Evolutionary conservation across 2,888 invertebrate genomes (phyloP), one percentile per base, ranked within the genome.

Genomic region (Tridacna crocea): DNA sequence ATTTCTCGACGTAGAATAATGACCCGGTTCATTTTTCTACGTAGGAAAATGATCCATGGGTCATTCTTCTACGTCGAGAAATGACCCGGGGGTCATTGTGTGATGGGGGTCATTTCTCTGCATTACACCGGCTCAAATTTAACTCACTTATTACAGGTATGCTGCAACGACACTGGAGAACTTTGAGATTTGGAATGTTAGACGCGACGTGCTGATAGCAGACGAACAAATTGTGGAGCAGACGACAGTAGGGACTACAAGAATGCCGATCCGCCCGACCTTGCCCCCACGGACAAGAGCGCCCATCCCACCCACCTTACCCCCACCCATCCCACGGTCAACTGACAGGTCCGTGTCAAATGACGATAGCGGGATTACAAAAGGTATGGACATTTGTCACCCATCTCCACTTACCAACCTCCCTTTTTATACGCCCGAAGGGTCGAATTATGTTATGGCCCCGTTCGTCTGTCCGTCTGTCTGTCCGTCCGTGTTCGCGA

Each of bases 141-240:
- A n/a, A n/a, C n/a, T n/a, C n/a, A n/a, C n/a, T n/a, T n/a, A n/a
- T n/a, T 17, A 60, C 24, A 87, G 87, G 27, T 92, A 92, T 75
- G 88, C 90, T 0, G 88, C 88, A 65, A 90, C 88, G 3, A 77
- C 80, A 13, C 80, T 93, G 24, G 93, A 93, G 74, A 90, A 91
- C 68, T 75, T 93, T 51, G 90, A 91, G 72, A 74, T 89, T 15
- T 91, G 90, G 91, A 89, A 92, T 78, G 87, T 89, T n/a, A 88
- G 89, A 51, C 80, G 91, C 15, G 91, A 92, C 74, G 85, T 83
- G 12, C 65, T 85, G 12, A 55, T 75, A 48, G 17, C 74, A 13
- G 70, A 70, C 51, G 70, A 70, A 1, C 48, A 70, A 70, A 48
- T 70, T 22, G n/a, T 70, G 51, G 70, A 70, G n/a, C 66, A 66